Evolutionary conservation across 2,113 vertebrate species (phyloP).

Genomic region (Hiodon alosoides): DNA sequence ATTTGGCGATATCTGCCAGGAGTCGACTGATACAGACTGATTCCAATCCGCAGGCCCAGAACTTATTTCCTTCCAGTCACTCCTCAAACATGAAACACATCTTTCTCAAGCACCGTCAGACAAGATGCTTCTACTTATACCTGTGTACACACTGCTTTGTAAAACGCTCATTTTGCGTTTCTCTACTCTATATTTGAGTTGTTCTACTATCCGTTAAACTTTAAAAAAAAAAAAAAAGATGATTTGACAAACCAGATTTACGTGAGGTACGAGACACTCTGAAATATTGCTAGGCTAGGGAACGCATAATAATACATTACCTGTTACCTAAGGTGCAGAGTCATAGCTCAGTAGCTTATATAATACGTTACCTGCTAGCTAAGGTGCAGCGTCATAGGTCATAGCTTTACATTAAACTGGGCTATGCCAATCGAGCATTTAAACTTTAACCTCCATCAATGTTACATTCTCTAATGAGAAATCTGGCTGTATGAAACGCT

Average conservation of each 20-base stretch:
- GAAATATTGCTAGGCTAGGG: too few relatives aligned
- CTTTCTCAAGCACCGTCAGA: neutral
- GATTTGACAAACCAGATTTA: too few relatives aligned
- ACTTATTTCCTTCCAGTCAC: constrained; percentile 36
- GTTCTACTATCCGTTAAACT: neutral
- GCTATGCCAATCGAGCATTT: constrained; percentile 36
- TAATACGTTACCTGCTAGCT: constrained; percentile 35
- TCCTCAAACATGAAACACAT: constrained; percentile 15
- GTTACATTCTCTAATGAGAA: constrained; percentile 54
- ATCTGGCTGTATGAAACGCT: constrained; percentile 49
- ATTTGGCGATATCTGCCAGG: constrained; percentile 78
- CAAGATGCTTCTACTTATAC: neutral
- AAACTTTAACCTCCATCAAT: constrained; percentile 59
- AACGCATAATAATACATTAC: constrained; percentile 30
- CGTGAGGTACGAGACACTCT: too few relatives aligned
- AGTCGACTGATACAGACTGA: constrained; percentile 62
- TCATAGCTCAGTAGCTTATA: constrained; percentile 32
- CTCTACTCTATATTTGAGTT: too few relatives aligned
- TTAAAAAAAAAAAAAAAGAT: neutral
- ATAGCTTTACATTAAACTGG: constrained; percentile 26
- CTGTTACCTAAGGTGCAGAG: constrained; percentile 35
- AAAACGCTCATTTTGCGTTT: neutral
- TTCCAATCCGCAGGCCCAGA: constrained; percentile 55
- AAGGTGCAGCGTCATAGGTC: constrained; percentile 36
- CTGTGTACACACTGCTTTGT: neutral